Percentiles rank a stretch among this genome's conserved stretches.
These are phyloP conservation scores for Austrofundulus limnaeus DNA, from an alignment of 2,113 vertebrate species.

Conservation along the genomic window DNA sequence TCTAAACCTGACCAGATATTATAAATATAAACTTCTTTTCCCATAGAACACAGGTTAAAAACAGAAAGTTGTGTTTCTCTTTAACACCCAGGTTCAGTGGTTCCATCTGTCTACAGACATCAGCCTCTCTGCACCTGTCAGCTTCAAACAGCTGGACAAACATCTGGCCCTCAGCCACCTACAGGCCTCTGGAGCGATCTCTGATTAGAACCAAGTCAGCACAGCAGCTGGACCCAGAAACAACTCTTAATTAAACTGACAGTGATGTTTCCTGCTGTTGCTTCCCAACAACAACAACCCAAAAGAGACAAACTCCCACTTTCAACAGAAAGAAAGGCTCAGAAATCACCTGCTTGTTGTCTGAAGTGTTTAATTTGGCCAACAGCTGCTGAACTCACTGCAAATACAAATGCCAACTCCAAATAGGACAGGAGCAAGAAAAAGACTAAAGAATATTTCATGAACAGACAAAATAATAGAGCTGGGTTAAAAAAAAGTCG, in stretches of 20 bases:
- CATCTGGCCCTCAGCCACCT: constrained; percentile 40
- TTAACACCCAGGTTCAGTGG: background rate
- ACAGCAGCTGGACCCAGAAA: constrained; percentile 23
- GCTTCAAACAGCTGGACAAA: constrained; percentile 22
- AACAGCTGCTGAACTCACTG: background rate
- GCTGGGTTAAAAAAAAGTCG: too few relatives aligned
- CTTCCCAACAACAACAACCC: background rate
- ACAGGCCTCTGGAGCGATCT: constrained; percentile 16
- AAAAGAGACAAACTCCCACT: background rate
- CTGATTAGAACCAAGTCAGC: background rate
- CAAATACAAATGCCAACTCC: background rate
- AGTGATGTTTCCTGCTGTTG: background rate
- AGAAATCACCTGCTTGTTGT: background rate
- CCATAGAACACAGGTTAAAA: too few relatives aligned
- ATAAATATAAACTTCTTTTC: too few relatives aligned
- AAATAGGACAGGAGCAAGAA: background rate
- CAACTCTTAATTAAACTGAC: background rate
- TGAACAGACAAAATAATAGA: too few relatives aligned
- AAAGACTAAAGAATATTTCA: background rate
- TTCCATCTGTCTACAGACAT: background rate
- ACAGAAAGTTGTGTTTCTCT: background rate
- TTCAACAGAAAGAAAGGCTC: background rate
- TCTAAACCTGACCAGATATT: too few relatives aligned
- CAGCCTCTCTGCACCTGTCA: constrained; percentile 22
- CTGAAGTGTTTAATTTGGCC: background rate